Conservation (phyloP, 2,113 vertebrate species). For the Galemys pyrenaicus region DNA sequence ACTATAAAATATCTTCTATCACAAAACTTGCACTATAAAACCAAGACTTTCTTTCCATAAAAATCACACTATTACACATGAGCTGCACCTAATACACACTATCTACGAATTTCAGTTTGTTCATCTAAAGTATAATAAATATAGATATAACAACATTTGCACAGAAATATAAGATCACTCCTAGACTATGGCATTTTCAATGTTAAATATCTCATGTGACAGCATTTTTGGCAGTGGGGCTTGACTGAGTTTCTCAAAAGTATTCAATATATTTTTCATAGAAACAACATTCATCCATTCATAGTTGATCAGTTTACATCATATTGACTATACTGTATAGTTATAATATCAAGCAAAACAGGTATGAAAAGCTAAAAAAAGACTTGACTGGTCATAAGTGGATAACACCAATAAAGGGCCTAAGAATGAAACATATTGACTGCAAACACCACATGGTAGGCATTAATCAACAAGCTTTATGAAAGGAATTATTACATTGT, state of each 20-base stretch:
- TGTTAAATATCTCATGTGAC: neutral
- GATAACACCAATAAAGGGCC: neutral
- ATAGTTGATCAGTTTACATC: neutral
- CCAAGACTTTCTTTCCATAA: neutral
- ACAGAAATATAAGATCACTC: neutral
- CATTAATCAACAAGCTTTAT: neutral
- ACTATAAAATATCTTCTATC: neutral
- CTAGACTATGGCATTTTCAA: neutral
- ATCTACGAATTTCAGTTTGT: neutral
- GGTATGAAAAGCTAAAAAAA: neutral
- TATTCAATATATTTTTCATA: neutral
- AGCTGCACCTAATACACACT: neutral
- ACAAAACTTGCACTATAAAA: constrained; percentile 19
- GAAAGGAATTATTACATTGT: neutral
- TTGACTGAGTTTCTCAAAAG: constrained; percentile 1
- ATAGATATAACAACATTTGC: neutral
- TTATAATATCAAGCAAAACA: constrained; percentile 12
- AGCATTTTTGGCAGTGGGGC: neutral
- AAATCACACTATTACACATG: neutral
- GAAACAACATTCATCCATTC: neutral
- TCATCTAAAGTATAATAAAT: neutral
- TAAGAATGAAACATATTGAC: neutral
- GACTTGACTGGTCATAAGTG: neutral
- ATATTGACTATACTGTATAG: neutral
- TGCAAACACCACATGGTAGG: neutral